phyloP scores from a whole-genome alignment of 2,113 vertebrate genomes.

The Elanoides forficatus region DNA sequence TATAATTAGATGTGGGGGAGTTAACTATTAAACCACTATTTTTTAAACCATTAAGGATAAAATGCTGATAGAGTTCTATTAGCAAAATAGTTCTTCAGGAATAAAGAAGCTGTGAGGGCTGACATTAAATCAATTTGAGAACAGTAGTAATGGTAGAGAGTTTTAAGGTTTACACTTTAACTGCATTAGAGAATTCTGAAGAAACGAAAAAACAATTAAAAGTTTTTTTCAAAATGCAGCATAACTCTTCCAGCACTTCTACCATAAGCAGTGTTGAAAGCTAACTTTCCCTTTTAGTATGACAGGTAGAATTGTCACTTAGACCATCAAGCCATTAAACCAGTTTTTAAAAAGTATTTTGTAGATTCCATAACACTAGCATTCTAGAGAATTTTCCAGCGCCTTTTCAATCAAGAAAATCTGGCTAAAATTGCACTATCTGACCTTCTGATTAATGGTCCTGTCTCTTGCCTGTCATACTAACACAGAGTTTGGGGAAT shows the following conservation, averaged over 20 bases:
- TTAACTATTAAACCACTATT: not conserved
- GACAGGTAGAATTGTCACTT: conserved; percentile 74
- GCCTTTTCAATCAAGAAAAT: conserved; percentile 77
- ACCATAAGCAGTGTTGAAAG: conserved; percentile 18
- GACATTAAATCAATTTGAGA: not conserved
- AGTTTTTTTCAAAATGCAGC: conserved; percentile 19
- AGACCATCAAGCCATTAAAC: conserved; percentile 65
- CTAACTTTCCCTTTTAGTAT: conserved; percentile 56
- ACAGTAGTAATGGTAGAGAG: not conserved
- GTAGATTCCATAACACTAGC: conserved; percentile 65
- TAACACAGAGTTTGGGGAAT: conserved; percentile 80
- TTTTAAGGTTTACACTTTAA: not conserved
- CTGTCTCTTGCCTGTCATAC: conserved; percentile 81
- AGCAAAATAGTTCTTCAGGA: not conserved
- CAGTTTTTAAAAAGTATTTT: conserved; percentile 68
- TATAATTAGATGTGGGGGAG: not conserved
- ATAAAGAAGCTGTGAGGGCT: not conserved
- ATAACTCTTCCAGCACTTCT: conserved; percentile 26
- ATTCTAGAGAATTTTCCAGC: conserved; percentile 77
- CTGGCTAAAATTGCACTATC: conserved; percentile 75
- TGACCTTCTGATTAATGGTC: conserved; percentile 84
- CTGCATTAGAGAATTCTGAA: not conserved
- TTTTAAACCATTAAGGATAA: not conserved
- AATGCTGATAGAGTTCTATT: not conserved
- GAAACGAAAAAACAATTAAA: conserved; percentile 7